These are phyloP conservation scores for Alcedo quadribrachys DNA, from an alignment of 2,797 vertebrate species.

Conservation along the genomic window DNA sequence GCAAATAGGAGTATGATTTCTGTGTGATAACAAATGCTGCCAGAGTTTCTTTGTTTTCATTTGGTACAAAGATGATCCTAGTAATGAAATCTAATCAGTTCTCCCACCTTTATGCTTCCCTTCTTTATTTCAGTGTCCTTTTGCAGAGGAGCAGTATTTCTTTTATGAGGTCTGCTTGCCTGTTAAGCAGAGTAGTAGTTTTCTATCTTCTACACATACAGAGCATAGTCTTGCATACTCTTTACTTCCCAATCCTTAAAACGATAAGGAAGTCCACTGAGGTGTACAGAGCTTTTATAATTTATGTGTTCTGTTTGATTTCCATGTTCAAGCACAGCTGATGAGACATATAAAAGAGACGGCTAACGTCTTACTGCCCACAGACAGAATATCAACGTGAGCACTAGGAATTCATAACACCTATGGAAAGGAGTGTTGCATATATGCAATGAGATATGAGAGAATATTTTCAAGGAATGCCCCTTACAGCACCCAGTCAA, in stretches of 20 bases:
- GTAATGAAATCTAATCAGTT: background rate
- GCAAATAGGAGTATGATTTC: background rate
- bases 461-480: background rate
- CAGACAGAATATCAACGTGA: slow-evolving; percentile 8
- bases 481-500: background rate
- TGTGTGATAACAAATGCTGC: background rate
- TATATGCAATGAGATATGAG: background rate
- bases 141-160: background rate
- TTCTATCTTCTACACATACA: background rate
- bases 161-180: background rate
- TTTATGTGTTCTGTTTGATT: slow-evolving; percentile 22
- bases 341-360: slow-evolving; percentile 14
- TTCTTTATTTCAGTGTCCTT: background rate
- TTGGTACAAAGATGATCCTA: background rate
- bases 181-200: background rate
- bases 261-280: background rate
- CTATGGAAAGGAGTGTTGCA: background rate
- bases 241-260: slow-evolving; percentile 10
- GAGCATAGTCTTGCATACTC: background rate
- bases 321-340: background rate
- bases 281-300: background rate
- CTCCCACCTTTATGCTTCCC: background rate
- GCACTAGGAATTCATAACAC: background rate
- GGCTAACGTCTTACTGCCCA: background rate
- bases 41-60: slow-evolving; percentile 22